phyloP scores from a whole-genome alignment of 1,140 invertebrate species.

The Cylas formicarius region DNA sequence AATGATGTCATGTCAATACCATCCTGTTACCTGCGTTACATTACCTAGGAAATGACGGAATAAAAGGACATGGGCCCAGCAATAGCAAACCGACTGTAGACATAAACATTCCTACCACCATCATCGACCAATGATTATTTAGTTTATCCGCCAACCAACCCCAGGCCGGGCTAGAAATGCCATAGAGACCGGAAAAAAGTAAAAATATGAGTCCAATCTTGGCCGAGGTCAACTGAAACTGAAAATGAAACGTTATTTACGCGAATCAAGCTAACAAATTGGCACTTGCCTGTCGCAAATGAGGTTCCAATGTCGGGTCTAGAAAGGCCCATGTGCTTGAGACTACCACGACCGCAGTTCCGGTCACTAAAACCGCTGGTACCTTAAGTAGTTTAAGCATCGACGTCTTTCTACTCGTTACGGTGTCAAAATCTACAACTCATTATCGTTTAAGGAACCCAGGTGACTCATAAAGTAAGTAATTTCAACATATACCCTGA shows the following conservation, averaged over 20 bases:
- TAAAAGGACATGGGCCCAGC: constrained; percentile 60
- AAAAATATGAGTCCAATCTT: constrained; percentile 70
- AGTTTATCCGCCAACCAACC: constrained; percentile 64
- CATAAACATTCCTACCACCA: constrained; percentile 60
- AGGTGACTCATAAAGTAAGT: no score
- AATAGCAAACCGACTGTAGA: constrained; percentile 57
- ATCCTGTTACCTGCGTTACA: constrained; percentile 9
- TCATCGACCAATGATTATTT: constrained; percentile 61
- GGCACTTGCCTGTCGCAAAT: constrained; percentile 53
- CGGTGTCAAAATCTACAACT: constrained; percentile 22
- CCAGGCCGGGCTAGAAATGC: constrained; percentile 65
- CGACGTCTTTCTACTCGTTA: constrained; percentile 23
- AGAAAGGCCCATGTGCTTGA: constrained; percentile 68
- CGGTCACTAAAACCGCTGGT: constrained; percentile 59
- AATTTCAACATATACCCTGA: constrained; percentile 47
- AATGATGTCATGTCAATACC: no score
- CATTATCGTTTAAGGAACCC: no score
- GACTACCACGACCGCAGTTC: constrained; percentile 59
- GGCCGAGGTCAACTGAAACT: constrained; percentile 58
- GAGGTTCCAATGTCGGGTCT: constrained; percentile 70
- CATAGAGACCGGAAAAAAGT: constrained; percentile 64
- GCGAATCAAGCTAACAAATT: not conserved
- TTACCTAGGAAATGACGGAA: constrained; percentile 44
- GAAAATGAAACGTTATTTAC: constrained; percentile 23
- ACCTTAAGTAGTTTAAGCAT: constrained; percentile 55